Evolutionary conservation across 2,888 invertebrate species (phyloP).

Genomic region (Ennomos quercinarius): DNA sequence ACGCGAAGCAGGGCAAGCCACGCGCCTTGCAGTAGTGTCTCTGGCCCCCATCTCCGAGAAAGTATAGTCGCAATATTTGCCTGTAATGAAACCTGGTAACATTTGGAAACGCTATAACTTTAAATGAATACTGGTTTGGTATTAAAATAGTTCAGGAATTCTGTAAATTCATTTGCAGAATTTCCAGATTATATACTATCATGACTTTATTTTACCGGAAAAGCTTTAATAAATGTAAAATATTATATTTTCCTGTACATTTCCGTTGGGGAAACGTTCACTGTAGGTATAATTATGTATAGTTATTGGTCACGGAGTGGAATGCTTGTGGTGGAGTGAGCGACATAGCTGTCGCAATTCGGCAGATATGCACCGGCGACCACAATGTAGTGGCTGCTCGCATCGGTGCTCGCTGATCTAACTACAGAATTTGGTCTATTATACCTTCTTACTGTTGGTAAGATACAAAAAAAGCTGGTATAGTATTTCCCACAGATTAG

Average conservation of each 20-base stretch:
- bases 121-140: conserved; percentile 34
- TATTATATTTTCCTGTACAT: too few species aligned
- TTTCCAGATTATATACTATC: conserved; percentile 8
- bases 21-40: conserved; percentile 51
- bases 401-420: conserved; percentile 20
- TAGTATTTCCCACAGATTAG: too few species aligned
- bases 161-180: conserved; percentile 21
- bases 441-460: too few species aligned
- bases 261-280: too few species aligned
- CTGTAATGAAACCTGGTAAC: conserved; percentile 52
- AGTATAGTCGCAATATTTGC: conserved; percentile 43
- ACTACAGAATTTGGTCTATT: conserved; percentile 18
- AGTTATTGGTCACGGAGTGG: conserved; percentile 10
- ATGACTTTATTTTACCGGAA: conserved; percentile 5
- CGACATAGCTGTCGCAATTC: conserved; percentile 55
- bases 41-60: conserved; percentile 42
- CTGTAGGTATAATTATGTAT: too few species aligned
- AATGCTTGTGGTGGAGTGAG: conserved; percentile 53
- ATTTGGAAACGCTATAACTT: conserved; percentile 50
- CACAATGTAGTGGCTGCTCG: conserved; percentile 51
- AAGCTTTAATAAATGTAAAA: too few species aligned
- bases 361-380: conserved; percentile 50
- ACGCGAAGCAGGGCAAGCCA: conserved; percentile 54
- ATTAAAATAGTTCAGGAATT: conserved; percentile 37
- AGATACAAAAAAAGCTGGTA: too few species aligned